These are phyloP conservation scores for Megastigmus dorsalis DNA, from an alignment of 2,888 invertebrate species.

Conservation along the genomic window DNA sequence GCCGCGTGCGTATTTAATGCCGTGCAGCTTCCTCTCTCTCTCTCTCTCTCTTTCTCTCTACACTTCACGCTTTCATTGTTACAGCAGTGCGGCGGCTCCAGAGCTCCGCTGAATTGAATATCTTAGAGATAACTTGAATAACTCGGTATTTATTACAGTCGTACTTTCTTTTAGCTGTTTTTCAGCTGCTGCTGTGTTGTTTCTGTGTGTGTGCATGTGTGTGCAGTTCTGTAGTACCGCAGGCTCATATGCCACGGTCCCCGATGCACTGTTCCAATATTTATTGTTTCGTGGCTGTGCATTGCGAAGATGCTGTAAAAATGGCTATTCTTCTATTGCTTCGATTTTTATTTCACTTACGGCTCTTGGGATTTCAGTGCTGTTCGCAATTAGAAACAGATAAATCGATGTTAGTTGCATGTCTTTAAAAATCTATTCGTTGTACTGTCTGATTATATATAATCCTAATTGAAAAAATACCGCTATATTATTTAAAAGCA, in stretches of 20 bases:
- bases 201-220: background rate
- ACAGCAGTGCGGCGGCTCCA: background rate
- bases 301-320: too few relatives aligned
- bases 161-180: background rate
- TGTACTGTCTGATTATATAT: too few relatives aligned
- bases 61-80: constrained; percentile 11
- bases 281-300: constrained; percentile 10
- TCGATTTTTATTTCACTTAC: too few relatives aligned
- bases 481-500: too few relatives aligned
- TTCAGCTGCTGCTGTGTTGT: background rate
- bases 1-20: constrained; percentile 61
- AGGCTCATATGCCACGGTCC: too few relatives aligned
- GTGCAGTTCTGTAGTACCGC: background rate
- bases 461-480: too few relatives aligned
- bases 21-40: constrained; percentile 18
- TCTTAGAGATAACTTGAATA: constrained; percentile 18
- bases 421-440: too few relatives aligned
- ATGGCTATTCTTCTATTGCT: too few relatives aligned
- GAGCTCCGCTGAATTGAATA: constrained; percentile 29
- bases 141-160: background rate
- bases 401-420: too few relatives aligned
- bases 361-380: too few relatives aligned
- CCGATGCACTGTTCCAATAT: too few relatives aligned
- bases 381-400: too few relatives aligned
- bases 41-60: background rate